phyloP scores from a whole-genome alignment of 1,140 invertebrate genomes.

The Drosophila cardini region DNA sequence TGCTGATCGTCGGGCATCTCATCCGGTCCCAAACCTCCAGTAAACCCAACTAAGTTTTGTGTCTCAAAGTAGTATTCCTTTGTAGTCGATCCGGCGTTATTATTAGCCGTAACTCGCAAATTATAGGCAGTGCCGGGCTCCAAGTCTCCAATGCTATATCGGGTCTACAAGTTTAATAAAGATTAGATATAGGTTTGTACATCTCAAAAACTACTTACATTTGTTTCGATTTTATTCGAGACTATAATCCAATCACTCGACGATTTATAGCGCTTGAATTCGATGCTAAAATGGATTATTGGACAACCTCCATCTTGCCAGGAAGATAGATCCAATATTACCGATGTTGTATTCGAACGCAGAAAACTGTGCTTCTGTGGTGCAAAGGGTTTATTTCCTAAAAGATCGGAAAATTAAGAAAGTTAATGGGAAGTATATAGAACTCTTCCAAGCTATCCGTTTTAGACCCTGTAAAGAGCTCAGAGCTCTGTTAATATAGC shows the following conservation, averaged over 20 bases:
- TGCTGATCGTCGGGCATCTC: conserved; percentile 77
- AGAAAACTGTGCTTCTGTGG: conserved; percentile 86
- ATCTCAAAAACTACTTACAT: conserved; percentile 61
- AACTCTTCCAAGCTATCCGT: too few species aligned
- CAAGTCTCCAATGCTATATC: conserved; percentile 87
- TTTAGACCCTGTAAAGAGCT: too few species aligned
- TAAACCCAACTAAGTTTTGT: conserved; percentile 86
- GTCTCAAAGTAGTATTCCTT: conserved; percentile 89
- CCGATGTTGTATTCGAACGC: conserved; percentile 87
- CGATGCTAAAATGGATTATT: conserved; percentile 88
- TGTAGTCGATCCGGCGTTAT: conserved; percentile 89
- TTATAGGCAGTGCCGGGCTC: conserved; percentile 89
- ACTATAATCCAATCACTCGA: conserved; percentile 86
- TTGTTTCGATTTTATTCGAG: conserved; percentile 85
- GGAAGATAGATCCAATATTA: conserved; percentile 87
- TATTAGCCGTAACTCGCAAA: conserved; percentile 88
- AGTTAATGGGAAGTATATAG: too few species aligned
- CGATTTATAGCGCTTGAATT: conserved; percentile 86
- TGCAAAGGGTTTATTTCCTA: conserved; percentile 86
- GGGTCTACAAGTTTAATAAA: conserved; percentile 47
- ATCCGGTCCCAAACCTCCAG: conserved; percentile 73
- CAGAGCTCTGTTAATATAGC: too few species aligned
- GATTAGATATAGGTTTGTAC: not conserved
- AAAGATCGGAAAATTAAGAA: not conserved
- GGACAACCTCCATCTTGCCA: conserved; percentile 89